A percentile compares a stretch with the other conserved stretches of the same genome.
phyloP scores from a whole-genome alignment of 2,113 vertebrate species.

The Arizona elegans region DNA sequence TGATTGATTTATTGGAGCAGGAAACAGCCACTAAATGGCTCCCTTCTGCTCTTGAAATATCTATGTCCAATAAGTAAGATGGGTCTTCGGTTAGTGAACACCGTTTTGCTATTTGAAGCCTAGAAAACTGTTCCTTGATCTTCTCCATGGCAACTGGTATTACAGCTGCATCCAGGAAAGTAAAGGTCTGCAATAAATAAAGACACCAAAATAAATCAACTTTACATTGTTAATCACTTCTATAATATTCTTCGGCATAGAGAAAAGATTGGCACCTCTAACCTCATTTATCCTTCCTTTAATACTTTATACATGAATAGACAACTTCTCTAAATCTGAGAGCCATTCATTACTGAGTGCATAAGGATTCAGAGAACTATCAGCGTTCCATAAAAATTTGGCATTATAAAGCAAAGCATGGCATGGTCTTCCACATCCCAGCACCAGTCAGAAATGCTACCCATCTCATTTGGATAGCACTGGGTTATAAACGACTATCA shows the following conservation, averaged over 20 bases:
- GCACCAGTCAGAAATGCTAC: background rate
- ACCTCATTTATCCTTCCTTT: background rate
- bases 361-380: background rate
- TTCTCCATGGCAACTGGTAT: constrained; percentile 70
- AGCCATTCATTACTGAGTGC: background rate
- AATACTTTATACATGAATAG: background rate
- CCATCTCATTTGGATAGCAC: background rate
- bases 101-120: constrained; percentile 75
- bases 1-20: constrained; percentile 77
- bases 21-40: constrained; percentile 71
- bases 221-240: background rate
- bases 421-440: background rate
- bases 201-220: constrained; percentile 25
- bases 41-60: constrained; percentile 45
- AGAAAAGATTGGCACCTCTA: background rate
- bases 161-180: background rate
- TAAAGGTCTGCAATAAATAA: constrained; percentile 52
- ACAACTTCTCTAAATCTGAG: background rate
- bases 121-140: constrained; percentile 74
- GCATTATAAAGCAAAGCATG: background rate
- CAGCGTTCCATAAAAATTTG: background rate
- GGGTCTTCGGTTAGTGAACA: constrained; percentile 60
- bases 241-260: background rate
- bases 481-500: background rate
- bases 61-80: constrained; percentile 75